phyloP scores from a whole-genome alignment of 2,797 vertebrate species.

The Tolypeutes matacus region DNA sequence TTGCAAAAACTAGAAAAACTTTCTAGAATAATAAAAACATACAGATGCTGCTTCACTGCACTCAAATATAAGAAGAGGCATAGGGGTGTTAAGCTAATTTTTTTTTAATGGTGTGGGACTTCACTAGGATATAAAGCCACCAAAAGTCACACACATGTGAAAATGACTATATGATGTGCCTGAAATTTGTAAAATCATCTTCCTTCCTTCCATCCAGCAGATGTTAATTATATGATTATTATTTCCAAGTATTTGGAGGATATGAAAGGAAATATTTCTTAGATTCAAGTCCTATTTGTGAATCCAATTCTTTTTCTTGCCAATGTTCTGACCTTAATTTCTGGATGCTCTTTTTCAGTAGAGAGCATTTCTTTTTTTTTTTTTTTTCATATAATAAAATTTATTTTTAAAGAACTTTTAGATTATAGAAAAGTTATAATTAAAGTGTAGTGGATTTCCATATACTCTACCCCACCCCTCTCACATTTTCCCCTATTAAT shows the following conservation, averaged over 20 bases:
- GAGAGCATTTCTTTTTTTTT: neutral
- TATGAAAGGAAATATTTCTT: neutral
- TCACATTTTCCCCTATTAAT: no score
- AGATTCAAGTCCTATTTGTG: neutral
- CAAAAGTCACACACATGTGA: neutral
- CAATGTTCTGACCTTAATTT: neutral
- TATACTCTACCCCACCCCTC: no score
- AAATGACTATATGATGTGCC: neutral
- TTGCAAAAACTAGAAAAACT: neutral
- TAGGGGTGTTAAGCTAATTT: neutral
- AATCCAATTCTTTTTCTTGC: constrained; percentile 15
- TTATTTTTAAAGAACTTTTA: no score
- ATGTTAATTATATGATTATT: neutral
- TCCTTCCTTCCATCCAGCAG: neutral
- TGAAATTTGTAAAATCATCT: neutral
- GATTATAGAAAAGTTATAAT: no score
- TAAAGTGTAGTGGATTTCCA: no score
- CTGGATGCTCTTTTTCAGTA: neutral
- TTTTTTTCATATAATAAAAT: no score
- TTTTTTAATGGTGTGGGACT: neutral
- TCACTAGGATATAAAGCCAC: neutral
- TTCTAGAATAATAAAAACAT: neutral
- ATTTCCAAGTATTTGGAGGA: neutral
- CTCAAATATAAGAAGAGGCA: neutral
- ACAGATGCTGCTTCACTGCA: neutral